Evolutionary conservation across 2,888 invertebrate genomes (phyloP), one percentile per base, ranked within the genome.

Genomic region (Rotaria sp.): DNA sequence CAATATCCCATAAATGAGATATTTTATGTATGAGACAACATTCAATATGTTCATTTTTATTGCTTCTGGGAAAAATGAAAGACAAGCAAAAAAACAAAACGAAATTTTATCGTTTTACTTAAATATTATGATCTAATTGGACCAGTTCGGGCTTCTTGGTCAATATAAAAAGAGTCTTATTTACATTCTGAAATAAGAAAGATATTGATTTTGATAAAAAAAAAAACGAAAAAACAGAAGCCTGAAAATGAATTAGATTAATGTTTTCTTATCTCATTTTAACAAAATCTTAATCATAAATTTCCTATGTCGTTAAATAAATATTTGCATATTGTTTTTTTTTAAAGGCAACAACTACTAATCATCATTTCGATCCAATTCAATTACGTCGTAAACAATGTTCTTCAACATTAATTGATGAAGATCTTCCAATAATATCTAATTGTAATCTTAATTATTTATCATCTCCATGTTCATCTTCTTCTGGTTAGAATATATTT

Each of bases 261-360:
- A 30, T 74, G 38, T 59, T 59, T 59, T 59, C 57, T 30, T n/a
- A 57, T 57, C 57, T 26, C 11, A 57, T 59, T 30, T 5, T 26
- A 8, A 55, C 5, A 24, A 55, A 55, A 55, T 26, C 15, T 59
- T 59, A 59, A 59, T 59, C 30, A 59, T 4, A 74, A 74, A 74
- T 24, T 38, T 74, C 74, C 24, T 38, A 24, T 41, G 7, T 38
- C 38, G 7, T 35, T 74, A 86, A 41, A 87, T 88, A 38, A 74
- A 38, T 38, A 74, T 38, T 74, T 74, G 88, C 92, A 93, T 88
- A 92, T 93, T 88, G 13, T 80, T 18, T 67, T 67, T 35, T 50
- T 3, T 50, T 50, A 50, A 13, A 67, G 35, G 21, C 35, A 35
- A 21, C 67, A 67, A 50, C 50, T 13, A 5, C 50, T 18, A 50